Conservation (phyloP, 2,113 vertebrate species). For the Callaeas wilsoni region DNA sequence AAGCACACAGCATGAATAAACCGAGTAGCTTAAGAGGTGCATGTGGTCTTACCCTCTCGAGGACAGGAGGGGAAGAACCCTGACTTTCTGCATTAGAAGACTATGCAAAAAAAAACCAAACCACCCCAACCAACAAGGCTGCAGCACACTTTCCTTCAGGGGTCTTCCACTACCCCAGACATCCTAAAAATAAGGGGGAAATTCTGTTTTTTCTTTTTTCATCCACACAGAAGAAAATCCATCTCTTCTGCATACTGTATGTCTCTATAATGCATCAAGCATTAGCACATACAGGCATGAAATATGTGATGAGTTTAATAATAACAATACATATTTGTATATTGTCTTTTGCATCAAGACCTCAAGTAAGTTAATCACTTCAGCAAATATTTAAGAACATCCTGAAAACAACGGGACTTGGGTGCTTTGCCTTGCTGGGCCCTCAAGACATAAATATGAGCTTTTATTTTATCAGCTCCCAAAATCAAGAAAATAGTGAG, state of each 20-base stretch:
- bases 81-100: not conserved
- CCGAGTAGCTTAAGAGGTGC: not conserved
- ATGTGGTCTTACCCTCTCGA: not conserved
- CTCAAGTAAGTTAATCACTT: not conserved
- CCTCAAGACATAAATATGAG: not conserved
- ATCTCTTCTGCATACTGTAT: not conserved
- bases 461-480: not conserved
- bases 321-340: not conserved
- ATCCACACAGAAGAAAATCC: not conserved
- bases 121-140: not conserved
- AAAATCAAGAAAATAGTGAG: not conserved
- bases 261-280: not conserved
- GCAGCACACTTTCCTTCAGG: not conserved
- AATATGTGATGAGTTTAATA: not conserved
- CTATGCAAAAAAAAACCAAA: not conserved
- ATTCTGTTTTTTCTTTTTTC: not conserved
- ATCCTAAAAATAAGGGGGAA: not conserved
- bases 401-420: not conserved
- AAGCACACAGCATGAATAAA: not conserved
- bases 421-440: not conserved
- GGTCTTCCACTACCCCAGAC: not conserved
- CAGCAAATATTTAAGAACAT: not conserved
- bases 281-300: not conserved
- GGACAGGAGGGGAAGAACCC: accelerated
- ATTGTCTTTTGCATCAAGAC: not conserved